Evolutionary conservation across 2,888 invertebrate species (phyloP).

Genomic region (Chrysodeixis includens): DNA sequence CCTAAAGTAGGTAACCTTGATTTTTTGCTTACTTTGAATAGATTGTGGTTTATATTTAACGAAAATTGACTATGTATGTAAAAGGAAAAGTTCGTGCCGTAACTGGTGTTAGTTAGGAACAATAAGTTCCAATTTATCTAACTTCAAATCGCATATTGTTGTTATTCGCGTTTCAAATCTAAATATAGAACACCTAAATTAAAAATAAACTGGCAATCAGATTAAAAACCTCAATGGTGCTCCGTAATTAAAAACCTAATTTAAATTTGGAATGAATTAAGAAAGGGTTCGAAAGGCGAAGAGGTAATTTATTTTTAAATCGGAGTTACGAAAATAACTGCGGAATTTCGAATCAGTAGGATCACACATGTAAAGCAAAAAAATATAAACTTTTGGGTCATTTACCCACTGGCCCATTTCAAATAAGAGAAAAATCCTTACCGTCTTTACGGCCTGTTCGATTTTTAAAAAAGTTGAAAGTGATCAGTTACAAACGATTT

Average conservation of each 20-base stretch:
- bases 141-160: neutral
- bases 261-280: neutral
- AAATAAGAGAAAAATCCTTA: neutral
- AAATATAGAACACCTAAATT: neutral
- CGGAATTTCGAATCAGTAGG: neutral
- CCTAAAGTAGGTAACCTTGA: too few species aligned
- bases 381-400: neutral
- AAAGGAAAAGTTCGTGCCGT: too few species aligned
- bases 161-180: neutral
- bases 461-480: too few species aligned
- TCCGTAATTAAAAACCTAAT: neutral
- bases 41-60: too few species aligned
- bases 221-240: neutral
- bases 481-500: too few species aligned
- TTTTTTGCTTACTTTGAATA: too few species aligned
- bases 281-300: neutral
- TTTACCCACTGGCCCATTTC: neutral
- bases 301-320: neutral
- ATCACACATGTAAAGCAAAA: neutral
- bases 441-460: too few species aligned
- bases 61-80: too few species aligned
- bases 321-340: neutral
- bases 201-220: neutral
- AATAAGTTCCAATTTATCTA: too few species aligned
- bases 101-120: too few species aligned